Base-by-base conservation (phyloP, 2,113 vertebrate species). In the Pyxicephalus adspersus region DNA sequence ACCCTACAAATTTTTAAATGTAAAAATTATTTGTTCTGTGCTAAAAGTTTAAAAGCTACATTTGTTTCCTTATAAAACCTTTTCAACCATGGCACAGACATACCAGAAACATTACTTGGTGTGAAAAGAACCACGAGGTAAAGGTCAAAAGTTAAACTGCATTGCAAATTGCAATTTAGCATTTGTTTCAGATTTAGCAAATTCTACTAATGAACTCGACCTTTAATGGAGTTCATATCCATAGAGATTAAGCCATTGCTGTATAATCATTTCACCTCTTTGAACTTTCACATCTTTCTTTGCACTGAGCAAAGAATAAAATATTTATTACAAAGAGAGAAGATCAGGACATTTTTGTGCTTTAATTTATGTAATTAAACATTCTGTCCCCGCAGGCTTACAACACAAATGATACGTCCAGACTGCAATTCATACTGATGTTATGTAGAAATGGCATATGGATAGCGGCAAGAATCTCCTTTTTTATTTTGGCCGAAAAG, bases 181-280 rank as follows among this genome's bases (percentile, higher is more conserved):
- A 85, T 85, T 88, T 86, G 23, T 81, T 88, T 85, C 19, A 85
- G 64, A 18, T 64, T 87, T 83, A 78, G 72, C 77, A 85, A 87
- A 85, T 26, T 61, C 1, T 23, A 74, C 23, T 86, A 88, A 90
- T 70, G 84, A 90, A 85, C 54, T 1, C 87, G 78, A 85, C 66
- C 85, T 87, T 86, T 89, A 89, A 66, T 82, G 79, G 65, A 67
- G 84, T 87, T 89, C 82, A 18, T 83, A 89, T 52, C 60, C 83
- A 22, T 78, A 67, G 71, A 85, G 77, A 90, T 87, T 83, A 88
- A 85, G 83, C 73, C 83, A 91, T 85, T 88, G 82, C 80, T 88
- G 85, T 89, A 81, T 88, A 87, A 72, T 87, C 72, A 83, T 85
- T 90, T 90, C 83, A 88, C 83, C 85, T 89, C 64, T 63, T 73